Evolutionary conservation across 2,797 vertebrate genomes (phyloP).

Genomic region (Labroides dimidiatus): DNA sequence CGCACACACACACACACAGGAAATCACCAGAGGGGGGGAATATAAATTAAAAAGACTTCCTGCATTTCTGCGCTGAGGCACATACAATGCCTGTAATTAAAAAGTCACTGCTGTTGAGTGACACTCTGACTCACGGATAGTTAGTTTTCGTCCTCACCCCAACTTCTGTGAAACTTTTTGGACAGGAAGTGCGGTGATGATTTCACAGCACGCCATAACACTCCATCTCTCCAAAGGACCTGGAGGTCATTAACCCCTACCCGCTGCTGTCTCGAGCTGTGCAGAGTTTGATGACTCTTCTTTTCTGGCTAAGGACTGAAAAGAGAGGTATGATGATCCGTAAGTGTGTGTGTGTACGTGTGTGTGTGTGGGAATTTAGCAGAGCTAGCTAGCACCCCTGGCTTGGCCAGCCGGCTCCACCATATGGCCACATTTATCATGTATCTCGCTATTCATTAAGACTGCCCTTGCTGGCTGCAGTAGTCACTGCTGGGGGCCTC

Average conservation of each 20-base stretch:
- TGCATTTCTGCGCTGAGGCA: slow-evolving; percentile 67
- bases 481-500: slow-evolving; percentile 76
- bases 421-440: slow-evolving; percentile 90
- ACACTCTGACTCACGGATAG: slow-evolving; percentile 40
- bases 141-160: slow-evolving; percentile 43
- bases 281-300: slow-evolving; percentile 74
- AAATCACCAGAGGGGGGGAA: slow-evolving; percentile 51
- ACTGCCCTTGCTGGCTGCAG: slow-evolving; percentile 83
- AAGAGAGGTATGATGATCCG: slow-evolving; percentile 44
- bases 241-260: slow-evolving; percentile 81
- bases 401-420: slow-evolving; percentile 83
- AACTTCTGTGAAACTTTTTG: slow-evolving; percentile 73
- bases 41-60: slow-evolving; percentile 65
- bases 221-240: slow-evolving; percentile 68
- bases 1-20: neutral
- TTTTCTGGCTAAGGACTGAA: slow-evolving; percentile 68
- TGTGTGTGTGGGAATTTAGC: slow-evolving; percentile 44
- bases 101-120: slow-evolving; percentile 61
- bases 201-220: slow-evolving; percentile 67
- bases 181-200: slow-evolving; percentile 66
- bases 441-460: slow-evolving; percentile 85
- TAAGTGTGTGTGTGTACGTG: slow-evolving; percentile 2
- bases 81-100: slow-evolving; percentile 68
- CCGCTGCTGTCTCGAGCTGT: slow-evolving; percentile 74
- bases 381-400: slow-evolving; percentile 78